Evolutionary conservation across 2,888 invertebrate genomes (phyloP).

Genomic region (Shargacucullia verbasci): DNA sequence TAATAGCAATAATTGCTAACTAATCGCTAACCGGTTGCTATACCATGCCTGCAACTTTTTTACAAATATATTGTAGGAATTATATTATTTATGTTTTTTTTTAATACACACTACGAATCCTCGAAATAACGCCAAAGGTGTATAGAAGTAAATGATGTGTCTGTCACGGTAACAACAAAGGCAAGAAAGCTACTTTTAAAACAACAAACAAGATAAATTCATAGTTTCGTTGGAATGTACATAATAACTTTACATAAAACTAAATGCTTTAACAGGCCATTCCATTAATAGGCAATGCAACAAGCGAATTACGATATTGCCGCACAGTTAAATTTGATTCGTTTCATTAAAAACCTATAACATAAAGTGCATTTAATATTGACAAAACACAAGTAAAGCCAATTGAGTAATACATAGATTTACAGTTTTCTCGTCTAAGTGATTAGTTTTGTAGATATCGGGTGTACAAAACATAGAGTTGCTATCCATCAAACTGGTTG

Average conservation of each 20-base stretch:
- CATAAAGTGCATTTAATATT: slow-evolving; percentile 32
- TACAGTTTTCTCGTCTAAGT: slow-evolving; percentile 61
- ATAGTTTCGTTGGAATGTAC: slow-evolving; percentile 20
- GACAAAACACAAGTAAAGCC: slow-evolving; percentile 33
- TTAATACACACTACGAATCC: no score
- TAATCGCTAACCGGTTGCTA: no score
- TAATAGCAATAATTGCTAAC: no score
- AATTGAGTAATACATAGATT: slow-evolving; percentile 50
- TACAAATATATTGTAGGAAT: no score
- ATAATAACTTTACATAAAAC: slow-evolving; percentile 16
- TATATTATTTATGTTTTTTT: no score
- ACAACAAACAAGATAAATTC: slow-evolving; percentile 23
- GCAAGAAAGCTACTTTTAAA: not conserved
- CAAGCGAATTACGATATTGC: slow-evolving; percentile 34
- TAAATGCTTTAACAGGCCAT: slow-evolving; percentile 17
- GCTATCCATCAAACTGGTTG: slow-evolving; percentile 81
- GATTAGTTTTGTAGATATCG: slow-evolving; percentile 73
- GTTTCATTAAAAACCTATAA: slow-evolving; percentile 42
- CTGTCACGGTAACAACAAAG: no score
- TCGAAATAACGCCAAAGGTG: no score
- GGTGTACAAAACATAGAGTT: slow-evolving; percentile 72
- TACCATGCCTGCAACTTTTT: no score
- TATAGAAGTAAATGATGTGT: no score
- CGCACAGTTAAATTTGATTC: slow-evolving; percentile 38
- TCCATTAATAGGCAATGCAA: slow-evolving; percentile 31